Evolutionary conservation across 2,797 vertebrate genomes (phyloP).

Genomic region (Lates japonicus): DNA sequence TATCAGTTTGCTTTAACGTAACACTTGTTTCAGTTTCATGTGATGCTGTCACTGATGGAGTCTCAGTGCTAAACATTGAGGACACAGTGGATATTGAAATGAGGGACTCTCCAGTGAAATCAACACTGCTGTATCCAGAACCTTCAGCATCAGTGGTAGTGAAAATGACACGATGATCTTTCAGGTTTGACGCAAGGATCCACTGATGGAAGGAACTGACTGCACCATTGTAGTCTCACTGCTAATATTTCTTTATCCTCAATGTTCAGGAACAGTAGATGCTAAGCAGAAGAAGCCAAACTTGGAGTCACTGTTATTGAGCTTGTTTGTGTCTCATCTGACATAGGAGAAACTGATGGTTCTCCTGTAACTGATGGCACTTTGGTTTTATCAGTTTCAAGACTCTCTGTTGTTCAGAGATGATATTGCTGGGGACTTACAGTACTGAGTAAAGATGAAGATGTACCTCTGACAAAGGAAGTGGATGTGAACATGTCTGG

Average conservation of each 20-base stretch:
- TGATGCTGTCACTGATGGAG: not conserved
- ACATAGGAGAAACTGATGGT: too few relatives aligned
- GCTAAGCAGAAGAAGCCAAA: too few relatives aligned
- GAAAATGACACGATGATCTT: not conserved
- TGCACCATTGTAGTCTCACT: not conserved
- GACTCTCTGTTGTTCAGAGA: too few relatives aligned
- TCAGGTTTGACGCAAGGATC: not conserved
- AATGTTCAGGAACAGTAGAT: not conserved
- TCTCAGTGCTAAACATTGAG: not conserved
- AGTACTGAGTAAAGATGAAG: too few relatives aligned
- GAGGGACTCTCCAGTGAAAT: not conserved
- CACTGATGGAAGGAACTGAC: not conserved
- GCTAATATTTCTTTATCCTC: not conserved
- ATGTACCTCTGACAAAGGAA: too few relatives aligned
- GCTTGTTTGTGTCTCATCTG: too few relatives aligned
- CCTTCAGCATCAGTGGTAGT: not conserved
- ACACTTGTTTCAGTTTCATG: not conserved
- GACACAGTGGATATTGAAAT: not conserved
- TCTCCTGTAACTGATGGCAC: too few relatives aligned
- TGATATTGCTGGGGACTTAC: too few relatives aligned
- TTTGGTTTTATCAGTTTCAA: too few relatives aligned
- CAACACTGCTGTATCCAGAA: slow-evolving; percentile 9
- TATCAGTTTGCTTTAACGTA: not conserved
- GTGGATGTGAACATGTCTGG: too few relatives aligned
- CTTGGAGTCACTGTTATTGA: too few relatives aligned